Percentiles rank a stretch among this genome's conserved stretches.
Conservation (phyloP, 2,888 invertebrate genomes). For the Standfussiana lucernea region DNA sequence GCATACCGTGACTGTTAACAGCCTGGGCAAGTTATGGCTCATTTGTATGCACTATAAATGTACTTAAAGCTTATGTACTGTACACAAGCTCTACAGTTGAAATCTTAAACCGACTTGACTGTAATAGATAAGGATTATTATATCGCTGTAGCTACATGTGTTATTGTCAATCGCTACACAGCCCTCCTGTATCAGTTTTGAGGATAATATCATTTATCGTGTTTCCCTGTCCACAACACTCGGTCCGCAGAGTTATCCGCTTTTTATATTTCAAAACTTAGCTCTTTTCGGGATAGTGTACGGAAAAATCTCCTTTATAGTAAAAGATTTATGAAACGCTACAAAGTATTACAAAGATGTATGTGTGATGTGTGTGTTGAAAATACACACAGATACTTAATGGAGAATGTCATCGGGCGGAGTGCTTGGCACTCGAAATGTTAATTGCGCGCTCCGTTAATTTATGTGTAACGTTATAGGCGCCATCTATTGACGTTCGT, state of each 20-base stretch:
- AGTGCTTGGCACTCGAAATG: slow-evolving; percentile 52
- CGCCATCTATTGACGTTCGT: slow-evolving; percentile 44
- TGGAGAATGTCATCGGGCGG: slow-evolving; percentile 44
- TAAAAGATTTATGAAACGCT: slow-evolving; percentile 59
- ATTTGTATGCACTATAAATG: neutral
- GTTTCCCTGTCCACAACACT: slow-evolving; percentile 66
- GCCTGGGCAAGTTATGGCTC: neutral
- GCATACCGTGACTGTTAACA: slow-evolving; percentile 2
- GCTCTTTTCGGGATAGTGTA: slow-evolving; percentile 51
- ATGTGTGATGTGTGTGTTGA: slow-evolving; percentile 25
- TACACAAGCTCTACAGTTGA: neutral
- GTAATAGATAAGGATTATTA: slow-evolving; percentile 28
- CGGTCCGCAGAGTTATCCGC: slow-evolving; percentile 57
- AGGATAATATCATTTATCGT: slow-evolving; percentile 68
- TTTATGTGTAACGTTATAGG: slow-evolving; percentile 46
- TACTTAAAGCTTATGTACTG: neutral
- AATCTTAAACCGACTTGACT: slow-evolving; percentile 15
- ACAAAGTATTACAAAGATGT: slow-evolving; percentile 37
- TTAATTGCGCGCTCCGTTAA: slow-evolving; percentile 54
- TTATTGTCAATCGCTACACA: slow-evolving; percentile 57
- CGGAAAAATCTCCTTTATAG: slow-evolving; percentile 56
- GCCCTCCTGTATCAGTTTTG: slow-evolving; percentile 61
- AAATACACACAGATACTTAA: slow-evolving; percentile 43
- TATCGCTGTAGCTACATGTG: slow-evolving; percentile 47
- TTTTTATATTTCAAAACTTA: slow-evolving; percentile 68